These are phyloP conservation scores for Vicugna pacos DNA, from an alignment of 2,113 vertebrate genomes.

Conservation along the genomic window DNA sequence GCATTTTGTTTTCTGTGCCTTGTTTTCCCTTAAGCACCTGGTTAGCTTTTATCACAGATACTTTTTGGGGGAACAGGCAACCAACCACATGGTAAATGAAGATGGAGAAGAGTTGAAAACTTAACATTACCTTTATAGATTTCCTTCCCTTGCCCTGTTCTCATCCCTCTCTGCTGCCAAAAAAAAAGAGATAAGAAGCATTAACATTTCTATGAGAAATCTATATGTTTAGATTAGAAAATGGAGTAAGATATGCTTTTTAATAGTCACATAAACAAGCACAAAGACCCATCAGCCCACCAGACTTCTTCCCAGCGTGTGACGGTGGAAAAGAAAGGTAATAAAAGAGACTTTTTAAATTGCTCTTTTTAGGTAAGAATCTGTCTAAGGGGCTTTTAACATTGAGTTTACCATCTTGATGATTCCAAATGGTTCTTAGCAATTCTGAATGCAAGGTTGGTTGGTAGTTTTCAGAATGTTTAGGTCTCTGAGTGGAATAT, in stretches of 20 bases:
- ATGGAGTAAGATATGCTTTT: background rate
- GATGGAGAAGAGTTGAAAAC: constrained; percentile 26
- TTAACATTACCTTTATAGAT: constrained; percentile 7
- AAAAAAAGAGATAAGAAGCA: background rate
- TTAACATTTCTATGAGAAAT: constrained; percentile 46
- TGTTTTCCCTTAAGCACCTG: background rate
- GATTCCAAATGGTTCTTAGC: background rate
- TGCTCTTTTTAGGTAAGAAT: constrained; percentile 40
- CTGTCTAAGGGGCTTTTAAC: background rate
- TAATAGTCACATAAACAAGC: constrained; percentile 17
- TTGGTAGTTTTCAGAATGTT: constrained; percentile 40
- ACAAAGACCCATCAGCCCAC: background rate
- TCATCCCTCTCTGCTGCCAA: background rate
- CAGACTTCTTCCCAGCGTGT: constrained; percentile 15
- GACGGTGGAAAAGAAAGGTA: background rate
- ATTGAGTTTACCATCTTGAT: constrained; percentile 15
- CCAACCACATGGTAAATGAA: constrained; percentile 43
- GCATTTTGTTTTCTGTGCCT: constrained; percentile 36
- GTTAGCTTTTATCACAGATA: constrained; percentile 45
- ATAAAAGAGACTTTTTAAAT: constrained; percentile 19
- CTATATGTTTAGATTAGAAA: constrained; percentile 39
- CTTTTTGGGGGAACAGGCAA: background rate
- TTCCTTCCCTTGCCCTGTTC: background rate
- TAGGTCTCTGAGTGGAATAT: constrained; percentile 33
- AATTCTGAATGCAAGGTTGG: background rate